Base-by-base conservation (phyloP, 1,140 invertebrate species). In the Gonatopus flavifemur region DNA sequence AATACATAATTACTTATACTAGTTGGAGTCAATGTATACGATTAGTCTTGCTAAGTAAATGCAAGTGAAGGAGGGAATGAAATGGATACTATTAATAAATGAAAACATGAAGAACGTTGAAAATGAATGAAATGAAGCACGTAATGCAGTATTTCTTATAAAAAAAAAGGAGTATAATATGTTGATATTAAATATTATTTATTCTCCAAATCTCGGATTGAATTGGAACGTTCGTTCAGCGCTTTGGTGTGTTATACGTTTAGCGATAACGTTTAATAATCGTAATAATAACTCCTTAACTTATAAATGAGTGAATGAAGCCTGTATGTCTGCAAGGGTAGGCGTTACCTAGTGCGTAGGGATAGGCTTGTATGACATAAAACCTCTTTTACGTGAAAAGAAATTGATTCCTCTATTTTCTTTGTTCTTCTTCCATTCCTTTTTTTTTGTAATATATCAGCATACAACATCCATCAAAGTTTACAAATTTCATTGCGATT, bases 11-110 rank as follows among this genome's bases (percentile, higher is more conserved):
- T n/a, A n/a, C n/a, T n/a, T 74, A 77, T 75, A 76, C 74, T 78
- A 77, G 74, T 77, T 76, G n/a, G n/a, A 78, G 74, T 69, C 64
- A 76, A 75, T 78, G 76, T 78, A 78, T 78, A 78, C 76, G 76
- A 78, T 59, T 77, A 77, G 67, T 59, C 65, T n/a, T n/a, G 60
- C 64, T 76, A 75, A 76, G 71, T 63, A 59, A 57, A 53, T 59
- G 59, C 62, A 56, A 59, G 58, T 62, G 50, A 52, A 54, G 39
- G 49, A 61, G 49, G 25, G 45, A 54, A 53, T 32, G 52, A 55
- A 54, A 55, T 62, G 60, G 56, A 63, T 59, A 55, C 36, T 37
- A 24, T 32, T 40, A 54, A 37, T 21, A 49, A 51, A 57, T 49
- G 48, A 50, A 55, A 61, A n/a, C n/a, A n/a, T n/a, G n/a, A n/a